phyloP scores from a whole-genome alignment of 2,888 invertebrate genomes.

The Sphaeridia pumilis region DNA sequence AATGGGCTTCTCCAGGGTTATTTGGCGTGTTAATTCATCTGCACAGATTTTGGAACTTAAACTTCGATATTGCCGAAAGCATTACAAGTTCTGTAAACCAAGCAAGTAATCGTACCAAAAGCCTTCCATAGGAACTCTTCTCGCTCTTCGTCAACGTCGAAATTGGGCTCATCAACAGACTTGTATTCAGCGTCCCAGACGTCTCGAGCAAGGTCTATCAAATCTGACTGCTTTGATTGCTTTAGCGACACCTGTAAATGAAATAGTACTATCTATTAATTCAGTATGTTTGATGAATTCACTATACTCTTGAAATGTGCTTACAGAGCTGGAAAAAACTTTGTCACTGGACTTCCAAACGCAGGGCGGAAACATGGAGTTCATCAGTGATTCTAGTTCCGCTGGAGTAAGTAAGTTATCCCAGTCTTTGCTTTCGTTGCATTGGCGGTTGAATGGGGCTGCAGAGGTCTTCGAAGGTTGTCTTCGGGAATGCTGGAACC shows the following conservation, averaged over 20 bases:
- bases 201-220: neutral
- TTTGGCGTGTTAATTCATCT: conserved; percentile 14
- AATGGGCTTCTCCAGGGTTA: conserved; percentile 4
- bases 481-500: no score
- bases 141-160: neutral
- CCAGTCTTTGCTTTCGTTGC: no score
- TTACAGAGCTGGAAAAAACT: no score
- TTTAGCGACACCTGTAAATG: neutral
- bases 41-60: neutral
- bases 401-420: no score
- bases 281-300: no score
- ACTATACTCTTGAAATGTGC: no score
- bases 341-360: no score
- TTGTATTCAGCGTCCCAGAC: neutral
- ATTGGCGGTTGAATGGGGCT: no score
- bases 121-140: neutral
- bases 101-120: neutral
- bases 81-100: neutral
- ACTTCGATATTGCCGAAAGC: neutral
- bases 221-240: neutral
- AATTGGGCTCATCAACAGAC: neutral
- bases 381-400: no score
- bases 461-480: no score
- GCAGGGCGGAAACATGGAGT: no score
- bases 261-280: no score